These are phyloP conservation scores for Dichetophora obliterata DNA, from an alignment of 2,888 invertebrate species.

Conservation along the genomic window DNA sequence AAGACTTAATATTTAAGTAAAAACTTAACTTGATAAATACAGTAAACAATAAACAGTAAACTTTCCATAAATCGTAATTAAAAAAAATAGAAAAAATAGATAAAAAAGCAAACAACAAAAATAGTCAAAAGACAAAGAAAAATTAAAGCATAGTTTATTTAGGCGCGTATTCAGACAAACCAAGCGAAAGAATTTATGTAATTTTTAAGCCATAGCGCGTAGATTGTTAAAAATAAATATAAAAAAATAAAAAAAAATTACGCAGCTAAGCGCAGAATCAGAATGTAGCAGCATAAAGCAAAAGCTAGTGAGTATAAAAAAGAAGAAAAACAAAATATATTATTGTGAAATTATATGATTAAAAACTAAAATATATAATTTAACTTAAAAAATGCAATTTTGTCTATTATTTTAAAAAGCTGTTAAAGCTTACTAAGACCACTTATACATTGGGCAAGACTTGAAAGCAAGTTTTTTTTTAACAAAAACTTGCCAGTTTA, in stretches of 20 bases:
- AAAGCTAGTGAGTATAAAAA: conserved; percentile 32
- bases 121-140: background rate
- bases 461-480: no score
- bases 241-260: background rate
- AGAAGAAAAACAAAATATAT: conserved; percentile 8
- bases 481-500: no score
- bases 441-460: no score
- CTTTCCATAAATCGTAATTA: conserved; percentile 5
- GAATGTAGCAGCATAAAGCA: background rate
- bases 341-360: conserved; percentile 4
- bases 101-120: background rate
- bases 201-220: conserved; percentile 32
- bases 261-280: background rate
- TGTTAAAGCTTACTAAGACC: no score
- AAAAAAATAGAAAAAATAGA: background rate
- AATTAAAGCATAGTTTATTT: background rate
- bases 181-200: conserved; percentile 28
- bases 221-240: conserved; percentile 19
- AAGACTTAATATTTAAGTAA: conserved; percentile 11
- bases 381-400: background rate
- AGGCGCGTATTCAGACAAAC: background rate
- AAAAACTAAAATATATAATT: background rate
- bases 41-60: background rate
- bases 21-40: conserved; percentile 4
- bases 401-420: background rate